These are phyloP conservation scores for Orthosia cruda DNA, from an alignment of 2,888 invertebrate species.

Conservation along the genomic window DNA sequence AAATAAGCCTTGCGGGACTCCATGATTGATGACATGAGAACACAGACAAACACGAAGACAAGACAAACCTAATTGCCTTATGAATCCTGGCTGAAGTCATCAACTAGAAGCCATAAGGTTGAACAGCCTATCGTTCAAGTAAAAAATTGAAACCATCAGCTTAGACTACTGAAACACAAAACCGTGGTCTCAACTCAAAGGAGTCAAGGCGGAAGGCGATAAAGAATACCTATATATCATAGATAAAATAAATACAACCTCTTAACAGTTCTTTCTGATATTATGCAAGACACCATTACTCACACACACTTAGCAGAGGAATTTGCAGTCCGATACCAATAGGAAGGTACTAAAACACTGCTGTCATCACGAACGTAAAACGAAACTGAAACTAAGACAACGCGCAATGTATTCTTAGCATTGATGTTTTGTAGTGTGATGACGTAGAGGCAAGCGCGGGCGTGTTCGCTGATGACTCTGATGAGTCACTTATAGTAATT, in stretches of 20 bases:
- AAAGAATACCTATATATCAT: constrained; percentile 5
- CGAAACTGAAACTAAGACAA: constrained; percentile 13
- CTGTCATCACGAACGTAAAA: constrained; percentile 42
- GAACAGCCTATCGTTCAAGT: background rate
- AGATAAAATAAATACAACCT: constrained; percentile 29
- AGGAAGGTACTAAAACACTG: constrained; percentile 31
- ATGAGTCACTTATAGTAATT: constrained; percentile 54
- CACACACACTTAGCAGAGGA: constrained; percentile 1
- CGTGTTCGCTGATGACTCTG: constrained; percentile 37
- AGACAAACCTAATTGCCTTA: background rate
- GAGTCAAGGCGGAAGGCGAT: constrained; percentile 30
- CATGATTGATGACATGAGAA: background rate
- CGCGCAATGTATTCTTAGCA: constrained; percentile 41
- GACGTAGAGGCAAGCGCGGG: constrained; percentile 46
- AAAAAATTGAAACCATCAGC: background rate
- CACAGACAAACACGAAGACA: no score
- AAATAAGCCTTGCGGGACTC: background rate
- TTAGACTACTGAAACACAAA: background rate
- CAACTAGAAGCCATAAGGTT: background rate
- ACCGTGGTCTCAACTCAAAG: background rate
- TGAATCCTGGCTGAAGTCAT: background rate
- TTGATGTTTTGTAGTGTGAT: constrained; percentile 21
- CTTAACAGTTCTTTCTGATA: constrained; percentile 24
- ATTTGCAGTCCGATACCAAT: background rate
- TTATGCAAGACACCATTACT: constrained; percentile 35